phyloP scores from a whole-genome alignment of 2,113 vertebrate genomes.

The Crotalus helleri region DNA sequence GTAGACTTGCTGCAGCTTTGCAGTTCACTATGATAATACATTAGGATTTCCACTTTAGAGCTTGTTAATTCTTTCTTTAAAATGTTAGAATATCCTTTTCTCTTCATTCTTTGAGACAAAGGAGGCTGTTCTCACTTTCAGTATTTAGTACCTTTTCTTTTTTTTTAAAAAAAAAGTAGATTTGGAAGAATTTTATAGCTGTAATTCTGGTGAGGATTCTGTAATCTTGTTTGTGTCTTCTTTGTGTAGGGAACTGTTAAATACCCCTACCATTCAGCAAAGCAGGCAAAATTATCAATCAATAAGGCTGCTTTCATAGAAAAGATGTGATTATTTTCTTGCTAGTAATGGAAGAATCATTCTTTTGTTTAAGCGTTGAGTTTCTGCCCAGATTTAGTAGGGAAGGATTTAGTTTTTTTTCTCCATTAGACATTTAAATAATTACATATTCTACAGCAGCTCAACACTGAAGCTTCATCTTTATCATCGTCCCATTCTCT shows the following conservation, averaged over 20 bases:
- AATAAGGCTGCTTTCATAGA: conserved; percentile 24
- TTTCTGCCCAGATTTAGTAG: conserved; percentile 25
- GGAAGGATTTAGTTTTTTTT: conserved; percentile 49
- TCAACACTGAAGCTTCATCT: conserved; percentile 43
- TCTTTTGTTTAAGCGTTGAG: conserved; percentile 17
- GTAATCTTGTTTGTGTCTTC: conserved; percentile 54
- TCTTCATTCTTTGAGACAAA: conserved; percentile 52
- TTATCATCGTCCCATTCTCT: conserved; percentile 54
- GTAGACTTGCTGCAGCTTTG: background rate
- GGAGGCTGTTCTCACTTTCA: conserved; percentile 48
- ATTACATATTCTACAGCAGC: conserved; percentile 27
- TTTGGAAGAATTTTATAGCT: conserved; percentile 15
- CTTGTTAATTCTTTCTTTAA: conserved; percentile 40
- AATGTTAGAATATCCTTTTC: conserved; percentile 45
- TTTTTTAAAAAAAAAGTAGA: conserved; percentile 26
- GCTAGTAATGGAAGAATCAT: conserved; percentile 6
- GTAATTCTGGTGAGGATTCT: conserved; percentile 21
- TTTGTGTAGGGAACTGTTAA: conserved; percentile 43
- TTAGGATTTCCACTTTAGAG: conserved; percentile 28
- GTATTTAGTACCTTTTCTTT: conserved; percentile 40
- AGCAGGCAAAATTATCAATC: conserved; percentile 13
- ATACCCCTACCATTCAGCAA: conserved; percentile 30
- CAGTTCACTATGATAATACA: conserved; percentile 21
- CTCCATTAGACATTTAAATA: conserved; percentile 34
- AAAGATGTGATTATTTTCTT: conserved; percentile 18